Percentiles rank a stretch among this genome's conserved stretches.
phyloP scores from a whole-genome alignment of 2,888 invertebrate species.

The Seira musarum region DNA sequence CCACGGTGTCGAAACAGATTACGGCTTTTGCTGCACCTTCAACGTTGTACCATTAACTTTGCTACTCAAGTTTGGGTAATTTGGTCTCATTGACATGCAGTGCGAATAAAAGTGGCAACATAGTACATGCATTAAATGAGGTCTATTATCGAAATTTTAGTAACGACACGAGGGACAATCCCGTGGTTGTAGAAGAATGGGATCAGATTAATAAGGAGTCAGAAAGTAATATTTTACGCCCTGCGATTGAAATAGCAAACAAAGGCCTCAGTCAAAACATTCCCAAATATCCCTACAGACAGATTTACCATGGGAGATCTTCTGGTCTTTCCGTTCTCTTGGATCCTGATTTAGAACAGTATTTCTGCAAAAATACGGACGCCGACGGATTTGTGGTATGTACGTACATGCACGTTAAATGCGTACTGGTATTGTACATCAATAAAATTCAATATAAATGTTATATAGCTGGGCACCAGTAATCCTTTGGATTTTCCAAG shows the following conservation, averaged over 20 bases:
- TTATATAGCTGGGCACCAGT: constrained; percentile 39
- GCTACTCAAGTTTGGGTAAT: constrained; percentile 21
- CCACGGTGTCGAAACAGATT: constrained; percentile 85
- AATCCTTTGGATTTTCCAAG: constrained; percentile 52
- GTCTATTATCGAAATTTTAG: too few species aligned
- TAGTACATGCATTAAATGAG: too few species aligned
- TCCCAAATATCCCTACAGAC: constrained; percentile 57
- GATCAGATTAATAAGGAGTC: constrained; percentile 6
- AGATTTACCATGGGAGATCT: constrained; percentile 63
- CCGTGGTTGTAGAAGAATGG: constrained; percentile 36
- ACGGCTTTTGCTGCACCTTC: constrained; percentile 82
- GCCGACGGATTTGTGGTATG: constrained; percentile 49
- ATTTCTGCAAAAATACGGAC: constrained; percentile 67
- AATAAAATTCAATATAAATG: too few species aligned
- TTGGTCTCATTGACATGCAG: neutral
- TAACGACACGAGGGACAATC: constrained; percentile 52
- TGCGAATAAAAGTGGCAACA: neutral
- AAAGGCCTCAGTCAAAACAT: neutral
- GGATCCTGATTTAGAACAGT: constrained; percentile 65
- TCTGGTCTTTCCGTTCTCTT: constrained; percentile 65
- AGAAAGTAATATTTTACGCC: constrained; percentile 21
- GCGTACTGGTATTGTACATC: neutral
- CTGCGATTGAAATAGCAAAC: constrained; percentile 24
- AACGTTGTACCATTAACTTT: constrained; percentile 41
- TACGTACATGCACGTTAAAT: neutral